Evolutionary conservation across 2,113 vertebrate genomes (phyloP), one percentile per base, ranked within the genome.

Genomic region (Silurus asotus): DNA sequence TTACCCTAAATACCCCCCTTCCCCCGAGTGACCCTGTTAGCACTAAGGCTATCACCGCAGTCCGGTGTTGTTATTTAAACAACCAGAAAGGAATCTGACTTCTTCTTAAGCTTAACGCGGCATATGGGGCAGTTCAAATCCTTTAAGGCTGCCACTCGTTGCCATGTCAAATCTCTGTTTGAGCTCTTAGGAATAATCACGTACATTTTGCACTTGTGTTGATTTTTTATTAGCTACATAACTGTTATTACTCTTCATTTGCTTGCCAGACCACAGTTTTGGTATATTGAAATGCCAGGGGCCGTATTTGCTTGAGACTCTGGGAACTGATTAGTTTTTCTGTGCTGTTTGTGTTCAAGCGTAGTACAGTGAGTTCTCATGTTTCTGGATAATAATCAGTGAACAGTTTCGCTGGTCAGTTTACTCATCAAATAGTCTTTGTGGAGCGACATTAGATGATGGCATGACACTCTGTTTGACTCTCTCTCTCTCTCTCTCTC

Each of bases 11-110:
- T 23, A 14, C 25, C 28, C 70, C n/a, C 69, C 45, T 9, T n/a
- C 20, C 6, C 11, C 14, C 8, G 7, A 48, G 23, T 61, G 25
- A 11, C 58, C 75, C 17, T 59, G 76, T 85, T 85, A n/a, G 84
- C 53, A 55, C 37, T 15, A 17, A 59, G 53, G 61, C 61, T 67
- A 79, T 17, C 75, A 4, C 76, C 25, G 8, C 28, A 53, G 28
- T 64, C 20, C 19, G 23, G 20, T 28, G 76, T 85, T 70, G 84
- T 79, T 85, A 85, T 85, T 51, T 85, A 85, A 58, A 69, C 37
- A 80, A 45, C 28, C 20, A 49, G 74, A 37, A 70, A 56, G 84
- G 64, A 85, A 85, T 85, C 5, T 70, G 37, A 59, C 25, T 15
- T 56, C 51, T 23, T 70, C 84, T 80, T 48, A 48, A 70, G 28